Base-by-base conservation (phyloP, 2,888 invertebrate species). In the Acanthosepion lycidas region DNA sequence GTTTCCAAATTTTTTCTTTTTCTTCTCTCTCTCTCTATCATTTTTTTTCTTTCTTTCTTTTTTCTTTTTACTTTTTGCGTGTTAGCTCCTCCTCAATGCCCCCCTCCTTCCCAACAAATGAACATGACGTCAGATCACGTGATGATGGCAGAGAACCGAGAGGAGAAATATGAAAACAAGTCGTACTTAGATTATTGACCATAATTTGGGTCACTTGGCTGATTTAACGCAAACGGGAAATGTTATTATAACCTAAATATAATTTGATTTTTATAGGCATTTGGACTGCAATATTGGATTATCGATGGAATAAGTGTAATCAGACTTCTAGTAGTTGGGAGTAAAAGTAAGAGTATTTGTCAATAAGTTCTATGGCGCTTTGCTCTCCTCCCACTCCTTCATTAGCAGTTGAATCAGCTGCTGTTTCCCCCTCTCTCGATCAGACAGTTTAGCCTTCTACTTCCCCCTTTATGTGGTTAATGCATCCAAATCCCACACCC, bases 71-170 rank as follows among this genome's bases (percentile, higher is more conserved):
- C 64, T 64, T 64, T 64, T 64, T 59, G 59, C 20, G 23, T 59
- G 33, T 78, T 33, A 78, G n/a, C 78, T 78, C 78, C 78, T 18
- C 78, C 78, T n/a, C 78, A 15, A 1, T 15, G 0, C n/a, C 78
- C 78, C n/a, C n/a, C 33, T 33, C 78, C 78, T 18, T 33, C 15
- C 42, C 42, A 42, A 42, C 33, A 78, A 78, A 78, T 78, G 78
- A 33, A 78, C 78, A 78, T 78, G 78, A 78, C 78, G 78, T 78
- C 78, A 78, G 78, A n/a, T 78, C 78, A 78, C 78, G 78, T 78
- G 78, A 78, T 78, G 9, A 4, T n/a, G n/a, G 6, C 5, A 15
- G 78, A 78, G 78, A n/a, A n/a, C 78, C n/a, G 78, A 78, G 15
- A 78, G 78, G 78, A 78, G 3, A 20, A 20, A 33, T 78, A 33